Conservation (phyloP, 2,888 invertebrate species). For the Hedya salicella region DNA sequence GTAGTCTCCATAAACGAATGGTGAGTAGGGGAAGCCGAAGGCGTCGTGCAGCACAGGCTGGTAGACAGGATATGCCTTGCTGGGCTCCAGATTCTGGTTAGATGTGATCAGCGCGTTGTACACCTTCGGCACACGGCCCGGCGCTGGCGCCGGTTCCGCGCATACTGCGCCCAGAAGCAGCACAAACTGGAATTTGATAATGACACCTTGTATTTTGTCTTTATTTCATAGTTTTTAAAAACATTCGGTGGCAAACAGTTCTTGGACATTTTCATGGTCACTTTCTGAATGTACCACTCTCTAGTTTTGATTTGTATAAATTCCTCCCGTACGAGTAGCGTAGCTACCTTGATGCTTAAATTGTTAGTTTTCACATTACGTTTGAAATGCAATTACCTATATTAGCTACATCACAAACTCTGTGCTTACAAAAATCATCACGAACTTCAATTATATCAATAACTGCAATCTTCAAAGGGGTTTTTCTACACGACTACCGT, state of each 20-base stretch:
- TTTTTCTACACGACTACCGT: conserved; percentile 21
- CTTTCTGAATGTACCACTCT: too few relatives aligned
- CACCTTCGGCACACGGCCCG: conserved; percentile 89
- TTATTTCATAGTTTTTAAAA: too few relatives aligned
- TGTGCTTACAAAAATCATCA: neutral
- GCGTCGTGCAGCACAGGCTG: conserved; percentile 89
- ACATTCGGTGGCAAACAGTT: too few relatives aligned
- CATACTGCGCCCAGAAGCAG: conserved; percentile 54
- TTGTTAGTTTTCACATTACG: too few relatives aligned
- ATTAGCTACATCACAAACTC: too few relatives aligned
- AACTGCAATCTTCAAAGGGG: conserved; percentile 13
- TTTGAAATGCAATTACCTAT: too few relatives aligned
- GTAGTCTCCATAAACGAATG: conserved; percentile 69
- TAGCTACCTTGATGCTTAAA: too few relatives aligned
- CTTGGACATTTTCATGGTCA: too few relatives aligned
- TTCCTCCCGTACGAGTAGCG: too few relatives aligned
- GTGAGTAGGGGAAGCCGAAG: conserved; percentile 77
- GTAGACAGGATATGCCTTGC: conserved; percentile 90
- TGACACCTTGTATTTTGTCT: neutral
- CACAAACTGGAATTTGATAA: conserved; percentile 63
- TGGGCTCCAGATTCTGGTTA: conserved; percentile 90
- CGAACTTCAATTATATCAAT: conserved; percentile 6
- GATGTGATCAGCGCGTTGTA: conserved; percentile 93
- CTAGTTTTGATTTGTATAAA: too few relatives aligned
- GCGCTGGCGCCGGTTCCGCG: conserved; percentile 76